Evolutionary conservation across 2,797 vertebrate genomes (phyloP).

Genomic region (Alca torda): DNA sequence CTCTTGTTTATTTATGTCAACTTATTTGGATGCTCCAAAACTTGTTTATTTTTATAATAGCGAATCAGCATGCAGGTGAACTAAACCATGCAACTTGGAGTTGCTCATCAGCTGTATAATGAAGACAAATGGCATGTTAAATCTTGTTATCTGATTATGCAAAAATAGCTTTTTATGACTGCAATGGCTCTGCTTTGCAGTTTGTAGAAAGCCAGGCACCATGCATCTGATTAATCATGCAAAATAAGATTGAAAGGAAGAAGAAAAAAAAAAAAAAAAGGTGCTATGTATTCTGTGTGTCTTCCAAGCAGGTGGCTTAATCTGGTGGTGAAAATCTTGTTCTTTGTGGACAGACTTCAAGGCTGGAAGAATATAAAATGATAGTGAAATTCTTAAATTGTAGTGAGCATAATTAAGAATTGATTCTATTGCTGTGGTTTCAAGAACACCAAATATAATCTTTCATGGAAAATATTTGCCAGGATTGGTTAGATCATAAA

Average conservation of each 20-base stretch:
- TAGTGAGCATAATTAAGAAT: neutral
- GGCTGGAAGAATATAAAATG: neutral
- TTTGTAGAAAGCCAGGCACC: neutral
- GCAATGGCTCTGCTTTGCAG: constrained; percentile 36
- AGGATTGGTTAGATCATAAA: neutral
- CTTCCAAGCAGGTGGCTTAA: neutral
- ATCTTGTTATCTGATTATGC: constrained; percentile 44
- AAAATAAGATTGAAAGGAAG: constrained; percentile 25
- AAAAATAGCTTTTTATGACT: constrained; percentile 46
- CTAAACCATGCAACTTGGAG: constrained; percentile 4
- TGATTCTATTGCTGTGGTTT: neutral
- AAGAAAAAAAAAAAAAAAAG: neutral
- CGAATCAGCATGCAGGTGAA: neutral
- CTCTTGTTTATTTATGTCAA: neutral
- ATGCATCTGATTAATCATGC: constrained; percentile 21
- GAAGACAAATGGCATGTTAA: constrained; percentile 65
- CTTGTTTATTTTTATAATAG: neutral
- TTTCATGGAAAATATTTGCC: neutral
- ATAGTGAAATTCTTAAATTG: neutral
- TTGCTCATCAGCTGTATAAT: constrained; percentile 43
- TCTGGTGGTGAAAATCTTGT: neutral
- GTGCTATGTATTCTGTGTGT: neutral
- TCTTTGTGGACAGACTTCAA: neutral
- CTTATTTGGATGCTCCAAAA: neutral
- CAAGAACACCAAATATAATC: neutral